Percentiles rank a stretch among this genome's conserved stretches.
These are phyloP conservation scores for Noctua fimbriata DNA, from an alignment of 2,888 invertebrate genomes.

Conservation along the genomic window DNA sequence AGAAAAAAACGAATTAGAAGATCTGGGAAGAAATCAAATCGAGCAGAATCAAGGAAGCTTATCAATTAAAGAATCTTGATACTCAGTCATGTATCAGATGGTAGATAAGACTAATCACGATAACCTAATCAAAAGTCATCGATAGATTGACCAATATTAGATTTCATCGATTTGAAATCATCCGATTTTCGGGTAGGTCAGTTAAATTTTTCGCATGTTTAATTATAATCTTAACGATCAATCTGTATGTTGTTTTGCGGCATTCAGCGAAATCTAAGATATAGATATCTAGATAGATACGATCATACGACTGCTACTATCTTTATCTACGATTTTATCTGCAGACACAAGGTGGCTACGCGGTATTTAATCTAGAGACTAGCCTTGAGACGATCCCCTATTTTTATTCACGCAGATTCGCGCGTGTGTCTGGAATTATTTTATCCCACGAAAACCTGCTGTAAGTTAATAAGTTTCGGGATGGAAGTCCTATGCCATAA, in stretches of 20 bases:
- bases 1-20: background rate
- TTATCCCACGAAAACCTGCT: background rate
- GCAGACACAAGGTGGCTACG: background rate
- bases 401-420: background rate
- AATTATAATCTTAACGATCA: conserved; percentile 24
- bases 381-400: conserved; percentile 5
- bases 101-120: conserved; percentile 12
- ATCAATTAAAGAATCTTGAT: background rate
- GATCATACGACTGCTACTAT: conserved; percentile 29
- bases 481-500: background rate
- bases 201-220: conserved; percentile 25
- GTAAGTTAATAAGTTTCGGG: too few species aligned
- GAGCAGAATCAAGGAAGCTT: background rate
- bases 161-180: conserved; percentile 15
- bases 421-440: background rate
- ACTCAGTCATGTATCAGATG: background rate
- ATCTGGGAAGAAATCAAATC: background rate
- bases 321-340: conserved; percentile 31
- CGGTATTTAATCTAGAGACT: conserved; percentile 9
- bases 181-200: conserved; percentile 8
- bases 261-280: conserved; percentile 25
- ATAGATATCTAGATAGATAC: background rate
- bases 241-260: conserved; percentile 25
- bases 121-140: conserved; percentile 4
- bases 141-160: conserved; percentile 6